These are phyloP conservation scores for Diadophis punctatus DNA, from an alignment of 2,113 vertebrate species.

Conservation along the genomic window DNA sequence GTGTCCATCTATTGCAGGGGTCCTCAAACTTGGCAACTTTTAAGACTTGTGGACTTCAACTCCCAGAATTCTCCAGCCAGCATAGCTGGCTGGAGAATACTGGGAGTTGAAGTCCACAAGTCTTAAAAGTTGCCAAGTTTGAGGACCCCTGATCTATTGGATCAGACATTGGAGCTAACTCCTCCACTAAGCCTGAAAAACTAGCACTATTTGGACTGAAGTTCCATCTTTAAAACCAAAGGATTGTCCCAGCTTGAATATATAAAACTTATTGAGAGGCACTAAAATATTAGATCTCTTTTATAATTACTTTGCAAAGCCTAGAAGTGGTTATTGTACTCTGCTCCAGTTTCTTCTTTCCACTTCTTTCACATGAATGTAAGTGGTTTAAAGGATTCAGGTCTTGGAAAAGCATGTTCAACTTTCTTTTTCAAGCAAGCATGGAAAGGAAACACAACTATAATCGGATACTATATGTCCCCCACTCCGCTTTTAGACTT, in stretches of 20 bases:
- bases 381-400: not conserved
- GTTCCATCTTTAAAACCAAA: not conserved
- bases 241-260: not conserved
- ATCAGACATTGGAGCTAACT: not conserved
- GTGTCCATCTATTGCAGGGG: too few relatives aligned
- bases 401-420: not conserved
- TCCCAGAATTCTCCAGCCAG: too few relatives aligned
- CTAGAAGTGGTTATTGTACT: not conserved
- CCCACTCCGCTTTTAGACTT: not conserved
- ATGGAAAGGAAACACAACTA: not conserved
- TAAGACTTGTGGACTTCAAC: too few relatives aligned
- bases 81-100: too few relatives aligned
- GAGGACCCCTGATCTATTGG: too few relatives aligned
- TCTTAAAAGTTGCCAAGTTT: too few relatives aligned
- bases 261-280: not conserved
- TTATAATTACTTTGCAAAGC: not conserved
- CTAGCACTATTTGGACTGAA: not conserved
- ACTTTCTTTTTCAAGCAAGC: slow-evolving; percentile 4
- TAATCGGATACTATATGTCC: not conserved
- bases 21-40: too few relatives aligned
- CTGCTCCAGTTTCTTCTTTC: not conserved
- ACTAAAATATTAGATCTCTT: not conserved
- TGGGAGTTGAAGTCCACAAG: too few relatives aligned
- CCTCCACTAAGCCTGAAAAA: not conserved
- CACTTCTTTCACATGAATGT: not conserved